Conservation (phyloP, 2,797 vertebrate genomes). For the Pogonophryne albipinna region DNA sequence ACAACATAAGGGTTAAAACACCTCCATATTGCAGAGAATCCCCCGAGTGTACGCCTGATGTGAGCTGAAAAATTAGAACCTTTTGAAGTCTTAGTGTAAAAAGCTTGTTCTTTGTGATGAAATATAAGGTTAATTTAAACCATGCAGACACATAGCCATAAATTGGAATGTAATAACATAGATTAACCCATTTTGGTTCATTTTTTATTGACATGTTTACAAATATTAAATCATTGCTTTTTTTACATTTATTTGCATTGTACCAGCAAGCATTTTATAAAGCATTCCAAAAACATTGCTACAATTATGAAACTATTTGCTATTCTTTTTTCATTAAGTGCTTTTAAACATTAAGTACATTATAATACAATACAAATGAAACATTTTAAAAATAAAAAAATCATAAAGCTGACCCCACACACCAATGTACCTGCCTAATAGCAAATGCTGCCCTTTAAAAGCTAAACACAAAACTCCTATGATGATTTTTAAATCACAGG, state of each 20-base stretch:
- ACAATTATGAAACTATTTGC: slow-evolving; percentile 17
- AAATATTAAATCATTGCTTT: slow-evolving; percentile 28
- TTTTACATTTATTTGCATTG: slow-evolving; percentile 64
- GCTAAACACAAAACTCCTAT: slow-evolving; percentile 39
- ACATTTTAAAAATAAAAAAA: not conserved
- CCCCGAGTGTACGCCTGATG: not conserved
- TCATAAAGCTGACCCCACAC: slow-evolving; percentile 23
- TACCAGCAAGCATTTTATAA: slow-evolving; percentile 74
- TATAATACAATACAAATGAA: slow-evolving; percentile 28
- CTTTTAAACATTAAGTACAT: slow-evolving; percentile 33
- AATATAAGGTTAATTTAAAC: slow-evolving; percentile 16
- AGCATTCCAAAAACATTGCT: slow-evolving; percentile 40
- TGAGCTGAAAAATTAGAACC: slow-evolving; percentile 31
- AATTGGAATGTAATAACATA: slow-evolving; percentile 21
- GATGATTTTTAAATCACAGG: slow-evolving; percentile 43
- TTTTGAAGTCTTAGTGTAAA: slow-evolving; percentile 29
- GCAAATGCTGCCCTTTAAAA: slow-evolving; percentile 53
- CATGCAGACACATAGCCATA: slow-evolving; percentile 3
- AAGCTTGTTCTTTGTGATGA: slow-evolving; percentile 28
- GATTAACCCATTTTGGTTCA: slow-evolving; percentile 38
- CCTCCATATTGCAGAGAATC: slow-evolving; percentile 2
- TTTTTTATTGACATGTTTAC: slow-evolving; percentile 4
- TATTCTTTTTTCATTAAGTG: slow-evolving; percentile 46
- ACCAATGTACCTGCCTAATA: slow-evolving; percentile 53
- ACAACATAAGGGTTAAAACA: slow-evolving; percentile 1